Evolutionary conservation across 2,113 vertebrate species (phyloP).

Genomic region (Crotalus viridis): DNA sequence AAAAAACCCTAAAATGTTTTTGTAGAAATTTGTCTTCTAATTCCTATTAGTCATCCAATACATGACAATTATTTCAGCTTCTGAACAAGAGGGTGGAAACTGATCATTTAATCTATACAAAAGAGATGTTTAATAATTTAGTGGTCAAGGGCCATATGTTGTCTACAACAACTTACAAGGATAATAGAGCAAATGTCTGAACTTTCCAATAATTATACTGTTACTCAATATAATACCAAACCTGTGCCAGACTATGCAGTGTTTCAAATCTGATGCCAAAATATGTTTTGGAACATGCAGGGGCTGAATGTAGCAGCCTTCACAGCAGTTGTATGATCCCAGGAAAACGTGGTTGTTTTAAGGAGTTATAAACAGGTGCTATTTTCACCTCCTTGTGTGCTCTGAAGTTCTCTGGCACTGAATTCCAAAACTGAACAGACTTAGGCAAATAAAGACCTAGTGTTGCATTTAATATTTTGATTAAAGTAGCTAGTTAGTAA

Average conservation of each 20-base stretch:
- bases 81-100: background rate
- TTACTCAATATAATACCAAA: background rate
- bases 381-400: background rate
- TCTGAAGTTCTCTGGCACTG: background rate
- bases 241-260: background rate
- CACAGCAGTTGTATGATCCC: background rate
- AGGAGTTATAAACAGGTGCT: background rate
- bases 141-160: background rate
- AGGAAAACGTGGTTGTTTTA: background rate
- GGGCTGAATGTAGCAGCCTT: background rate
- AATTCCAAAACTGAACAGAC: background rate
- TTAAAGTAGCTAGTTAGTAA: background rate
- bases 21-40: background rate
- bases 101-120: background rate
- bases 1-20: constrained; percentile 1
- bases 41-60: background rate
- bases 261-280: background rate
- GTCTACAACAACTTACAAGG: background rate
- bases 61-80: background rate
- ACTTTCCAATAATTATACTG: background rate
- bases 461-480: background rate
- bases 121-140: background rate
- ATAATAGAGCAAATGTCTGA: background rate
- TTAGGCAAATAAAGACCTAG: background rate
- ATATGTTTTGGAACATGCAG: background rate